Percentiles rank a stretch among this genome's conserved stretches.
Conservation (phyloP, 1,140 invertebrate species). For the Thalassaphorura encarpata region DNA sequence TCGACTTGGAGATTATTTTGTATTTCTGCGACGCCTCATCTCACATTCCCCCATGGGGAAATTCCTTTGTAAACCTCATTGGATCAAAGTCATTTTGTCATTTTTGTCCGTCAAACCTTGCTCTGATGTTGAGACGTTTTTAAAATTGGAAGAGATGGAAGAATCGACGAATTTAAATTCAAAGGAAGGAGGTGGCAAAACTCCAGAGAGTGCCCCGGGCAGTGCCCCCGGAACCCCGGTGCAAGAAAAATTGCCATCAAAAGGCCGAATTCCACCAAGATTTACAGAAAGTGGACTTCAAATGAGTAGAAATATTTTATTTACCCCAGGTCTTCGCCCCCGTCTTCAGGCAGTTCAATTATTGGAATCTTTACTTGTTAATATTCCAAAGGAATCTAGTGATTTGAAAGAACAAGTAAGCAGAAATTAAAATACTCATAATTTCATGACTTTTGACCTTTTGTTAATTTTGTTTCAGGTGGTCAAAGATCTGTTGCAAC, state of each 20-base stretch:
- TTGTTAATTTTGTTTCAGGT: slow-evolving; percentile 36
- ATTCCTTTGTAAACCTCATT: slow-evolving; percentile 22
- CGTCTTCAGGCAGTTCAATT: slow-evolving; percentile 47
- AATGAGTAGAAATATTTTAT: slow-evolving; percentile 24
- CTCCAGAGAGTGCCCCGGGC: neutral
- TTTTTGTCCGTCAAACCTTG: slow-evolving; percentile 30
- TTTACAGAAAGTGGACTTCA: slow-evolving; percentile 16
- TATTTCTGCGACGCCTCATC: slow-evolving; percentile 46
- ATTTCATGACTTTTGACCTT: neutral
- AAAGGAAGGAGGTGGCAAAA: neutral
- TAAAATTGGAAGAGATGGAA: slow-evolving; percentile 16
- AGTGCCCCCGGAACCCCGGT: neutral
- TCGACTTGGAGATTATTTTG: slow-evolving; percentile 46
- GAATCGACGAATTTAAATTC: too few species aligned
- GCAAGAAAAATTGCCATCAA: neutral
- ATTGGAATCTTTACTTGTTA: slow-evolving; percentile 43
- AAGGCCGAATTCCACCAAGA: neutral
- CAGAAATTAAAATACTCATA: neutral
- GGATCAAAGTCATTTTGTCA: slow-evolving; percentile 27
- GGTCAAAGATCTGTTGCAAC: slow-evolving; percentile 45
- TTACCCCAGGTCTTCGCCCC: slow-evolving; percentile 39
- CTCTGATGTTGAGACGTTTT: slow-evolving; percentile 23
- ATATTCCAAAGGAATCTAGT: slow-evolving; percentile 34
- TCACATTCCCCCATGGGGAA: slow-evolving; percentile 38
- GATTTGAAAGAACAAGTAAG: slow-evolving; percentile 38